Evolutionary conservation across 2,113 vertebrate species (phyloP), one percentile per base, ranked within the genome.

Genomic region (Spilogale gracilis): DNA sequence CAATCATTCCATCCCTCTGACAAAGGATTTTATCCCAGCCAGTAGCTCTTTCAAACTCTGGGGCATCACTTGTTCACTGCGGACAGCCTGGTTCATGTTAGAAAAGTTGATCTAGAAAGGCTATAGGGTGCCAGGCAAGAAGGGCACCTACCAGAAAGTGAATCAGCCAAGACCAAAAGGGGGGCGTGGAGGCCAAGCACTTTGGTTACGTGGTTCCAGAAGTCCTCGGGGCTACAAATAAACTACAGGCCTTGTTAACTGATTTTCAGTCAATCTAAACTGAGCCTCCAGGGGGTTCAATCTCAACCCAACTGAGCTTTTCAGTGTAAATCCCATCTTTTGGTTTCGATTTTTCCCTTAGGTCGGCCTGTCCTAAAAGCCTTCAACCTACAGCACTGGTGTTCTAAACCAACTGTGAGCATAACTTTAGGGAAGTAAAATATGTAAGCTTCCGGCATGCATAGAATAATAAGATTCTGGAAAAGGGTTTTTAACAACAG

Each of bases 401-500:
- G 30, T 50, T 82, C 71, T 78, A 56, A 89, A 76, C 88, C 61
- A 50, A 89, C 10, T 38, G 9, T 16, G 82, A 93, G 45, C 61
- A 45, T 52, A 81, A 91, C 71, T 95, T 86, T 7, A 80, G 54
- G 18, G 78, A 45, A 84, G 78, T 60, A 50, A 67, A 91, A 80
- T n/a, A 85, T 58, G 65, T 78, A 85, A 90, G 90, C 50, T 96
- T 74, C 95, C 30, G 30, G 92, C 89, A 71, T 30, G 61, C 84
- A 76, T 71, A 56, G 3, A 89, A 96, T 67, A 94, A 81, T 0
- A 13, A 79, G 88, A 90, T 90, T 96, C 90, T 74, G 91, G 73
- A 93, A 92, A 96, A 96, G 43, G 65, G 87, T 54, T 89, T 87
- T 96, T 91, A 92, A 96, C 76, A 98, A 92, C 81, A 87, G 60